Conservation (phyloP, 2,888 invertebrate genomes). For the Camptogramma bilineatum region DNA sequence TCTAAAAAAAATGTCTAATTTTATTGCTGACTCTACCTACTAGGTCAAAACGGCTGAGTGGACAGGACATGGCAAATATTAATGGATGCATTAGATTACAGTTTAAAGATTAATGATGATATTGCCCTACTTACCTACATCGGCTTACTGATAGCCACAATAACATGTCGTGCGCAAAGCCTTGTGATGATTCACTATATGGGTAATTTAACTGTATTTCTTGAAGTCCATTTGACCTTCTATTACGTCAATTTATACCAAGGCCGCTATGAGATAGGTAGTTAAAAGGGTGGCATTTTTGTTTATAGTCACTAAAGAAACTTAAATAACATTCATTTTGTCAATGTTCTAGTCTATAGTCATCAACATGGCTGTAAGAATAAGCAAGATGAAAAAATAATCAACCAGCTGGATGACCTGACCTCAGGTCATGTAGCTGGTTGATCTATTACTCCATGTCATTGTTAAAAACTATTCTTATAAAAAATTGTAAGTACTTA, state of each 20-base stretch:
- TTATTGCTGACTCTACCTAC: not conserved
- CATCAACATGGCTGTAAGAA: too few relatives aligned
- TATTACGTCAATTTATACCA: conserved; percentile 1
- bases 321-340: too few relatives aligned
- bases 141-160: not conserved
- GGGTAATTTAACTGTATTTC: conserved; percentile 41
- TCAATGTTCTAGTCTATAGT: too few relatives aligned
- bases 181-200: conserved; percentile 28
- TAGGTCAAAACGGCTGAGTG: not conserved
- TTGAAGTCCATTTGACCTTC: conserved; percentile 10
- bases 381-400: too few relatives aligned
- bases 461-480: too few relatives aligned
- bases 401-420: too few relatives aligned
- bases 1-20: too few relatives aligned
- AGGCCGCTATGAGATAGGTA: not conserved
- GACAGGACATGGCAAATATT: not conserved
- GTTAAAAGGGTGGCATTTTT: not conserved
- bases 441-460: too few relatives aligned
- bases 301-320: too few relatives aligned
- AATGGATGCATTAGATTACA: not conserved
- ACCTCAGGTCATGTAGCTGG: too few relatives aligned
- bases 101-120: not conserved
- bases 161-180: conserved; percentile 33
- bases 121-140: not conserved
- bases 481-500: too few relatives aligned